Evolutionary conservation across 2,888 invertebrate genomes (phyloP).

Genomic region (Galeruca laticollis): DNA sequence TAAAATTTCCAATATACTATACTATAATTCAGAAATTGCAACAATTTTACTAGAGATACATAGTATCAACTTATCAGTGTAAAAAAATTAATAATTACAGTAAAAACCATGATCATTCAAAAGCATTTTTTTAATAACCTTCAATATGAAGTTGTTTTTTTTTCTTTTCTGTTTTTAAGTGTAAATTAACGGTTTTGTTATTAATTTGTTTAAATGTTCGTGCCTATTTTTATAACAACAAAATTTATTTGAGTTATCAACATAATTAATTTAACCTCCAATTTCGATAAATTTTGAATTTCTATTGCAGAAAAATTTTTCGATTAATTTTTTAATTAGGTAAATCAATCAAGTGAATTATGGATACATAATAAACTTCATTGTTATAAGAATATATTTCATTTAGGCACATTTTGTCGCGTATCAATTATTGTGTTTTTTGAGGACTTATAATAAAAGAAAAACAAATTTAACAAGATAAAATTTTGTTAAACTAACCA

Average conservation of each 20-base stretch:
- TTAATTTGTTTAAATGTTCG: conserved; percentile 8
- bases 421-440: neutral
- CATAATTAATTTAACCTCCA: no score
- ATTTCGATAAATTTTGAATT: no score
- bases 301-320: no score
- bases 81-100: conserved; percentile 50
- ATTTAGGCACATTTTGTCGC: neutral
- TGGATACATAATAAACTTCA: no score
- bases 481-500: neutral
- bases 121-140: conserved; percentile 53
- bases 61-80: conserved; percentile 65
- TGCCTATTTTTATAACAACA: neutral
- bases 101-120: conserved; percentile 48
- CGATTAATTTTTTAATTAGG: no score
- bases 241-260: no score
- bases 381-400: neutral
- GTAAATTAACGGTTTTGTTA: conserved; percentile 37
- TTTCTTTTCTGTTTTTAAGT: conserved; percentile 28
- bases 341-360: no score
- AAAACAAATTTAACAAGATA: no score
- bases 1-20: conserved; percentile 53
- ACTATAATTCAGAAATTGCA: conserved; percentile 65
- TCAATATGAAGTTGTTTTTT: conserved; percentile 62
- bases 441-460: neutral
- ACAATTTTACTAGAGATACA: conserved; percentile 69